phyloP scores from a whole-genome alignment of 2,113 vertebrate species.

The Hypocryptadius cinnamomeus region DNA sequence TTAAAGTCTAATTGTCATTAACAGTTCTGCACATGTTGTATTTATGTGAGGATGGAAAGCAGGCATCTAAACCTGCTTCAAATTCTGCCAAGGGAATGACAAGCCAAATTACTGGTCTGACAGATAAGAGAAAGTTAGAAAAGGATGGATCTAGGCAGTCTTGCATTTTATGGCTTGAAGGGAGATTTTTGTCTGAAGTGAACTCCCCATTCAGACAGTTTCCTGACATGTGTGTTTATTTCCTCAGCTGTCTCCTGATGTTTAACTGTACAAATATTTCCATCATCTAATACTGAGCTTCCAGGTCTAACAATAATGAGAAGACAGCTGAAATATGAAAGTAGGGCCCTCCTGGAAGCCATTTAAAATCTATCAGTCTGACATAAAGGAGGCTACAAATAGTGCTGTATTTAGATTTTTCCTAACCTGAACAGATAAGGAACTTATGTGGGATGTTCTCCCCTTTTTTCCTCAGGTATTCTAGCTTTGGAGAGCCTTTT shows the following conservation, averaged over 20 bases:
- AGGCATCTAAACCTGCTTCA: background rate
- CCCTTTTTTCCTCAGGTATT: background rate
- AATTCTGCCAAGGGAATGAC: background rate
- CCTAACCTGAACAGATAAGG: background rate
- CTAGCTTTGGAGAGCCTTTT: background rate
- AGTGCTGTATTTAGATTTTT: background rate
- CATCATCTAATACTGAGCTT: background rate
- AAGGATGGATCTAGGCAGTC: background rate
- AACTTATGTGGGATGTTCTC: background rate
- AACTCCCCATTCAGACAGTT: background rate
- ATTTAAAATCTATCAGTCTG: background rate
- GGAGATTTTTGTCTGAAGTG: background rate
- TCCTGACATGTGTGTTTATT: background rate
- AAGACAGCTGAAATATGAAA: conserved; percentile 6
- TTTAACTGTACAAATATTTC: conserved; percentile 22
- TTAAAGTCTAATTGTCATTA: background rate
- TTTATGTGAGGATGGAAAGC: background rate
- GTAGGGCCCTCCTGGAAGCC: background rate
- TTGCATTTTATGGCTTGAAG: background rate
- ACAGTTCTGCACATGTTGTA: background rate
- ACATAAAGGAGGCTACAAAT: background rate
- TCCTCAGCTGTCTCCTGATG: background rate
- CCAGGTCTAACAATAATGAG: background rate
- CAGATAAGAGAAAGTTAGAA: background rate
- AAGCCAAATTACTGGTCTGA: background rate